These are phyloP conservation scores for Paratrypauchen microcephalus DNA, from an alignment of 2,797 vertebrate species.

Conservation along the genomic window DNA sequence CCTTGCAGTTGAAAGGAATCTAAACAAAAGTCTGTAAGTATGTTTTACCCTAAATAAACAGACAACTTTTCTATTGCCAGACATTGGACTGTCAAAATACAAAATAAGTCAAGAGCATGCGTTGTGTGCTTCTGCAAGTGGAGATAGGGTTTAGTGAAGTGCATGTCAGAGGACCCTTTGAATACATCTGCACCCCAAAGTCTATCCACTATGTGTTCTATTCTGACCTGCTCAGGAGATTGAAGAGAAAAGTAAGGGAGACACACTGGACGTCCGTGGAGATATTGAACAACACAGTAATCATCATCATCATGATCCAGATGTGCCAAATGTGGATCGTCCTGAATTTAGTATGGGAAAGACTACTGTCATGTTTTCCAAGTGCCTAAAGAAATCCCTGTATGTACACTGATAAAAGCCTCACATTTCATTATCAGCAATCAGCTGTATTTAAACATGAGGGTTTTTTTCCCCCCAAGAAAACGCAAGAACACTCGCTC, in stretches of 20 bases:
- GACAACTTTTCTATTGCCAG: constrained; percentile 41
- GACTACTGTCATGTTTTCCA: constrained; percentile 85
- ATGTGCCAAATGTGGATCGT: constrained; percentile 79
- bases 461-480: constrained; percentile 66
- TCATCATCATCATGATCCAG: constrained; percentile 86
- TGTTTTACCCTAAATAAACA: constrained; percentile 75
- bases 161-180: constrained; percentile 13
- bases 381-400: constrained; percentile 86
- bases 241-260: constrained; percentile 85
- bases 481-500: constrained; percentile 88
- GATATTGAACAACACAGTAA: constrained; percentile 98
- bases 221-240: constrained; percentile 81
- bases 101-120: constrained; percentile 5
- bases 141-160: constrained; percentile 3
- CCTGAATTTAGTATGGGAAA: constrained; percentile 84
- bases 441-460: background rate
- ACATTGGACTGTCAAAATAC: constrained; percentile 27
- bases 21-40: constrained; percentile 97
- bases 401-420: constrained; percentile 49
- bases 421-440: too few species aligned
- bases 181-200: constrained; percentile 62
- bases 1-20: constrained; percentile 95
- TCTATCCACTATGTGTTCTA: constrained; percentile 73
- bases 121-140: constrained; percentile 2
- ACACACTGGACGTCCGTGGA: constrained; percentile 91